Evolutionary conservation across 92 coral and sea anemone species (phyloP), one percentile per base, ranked within the genome.

Genomic region (Phenganax marumi): DNA sequence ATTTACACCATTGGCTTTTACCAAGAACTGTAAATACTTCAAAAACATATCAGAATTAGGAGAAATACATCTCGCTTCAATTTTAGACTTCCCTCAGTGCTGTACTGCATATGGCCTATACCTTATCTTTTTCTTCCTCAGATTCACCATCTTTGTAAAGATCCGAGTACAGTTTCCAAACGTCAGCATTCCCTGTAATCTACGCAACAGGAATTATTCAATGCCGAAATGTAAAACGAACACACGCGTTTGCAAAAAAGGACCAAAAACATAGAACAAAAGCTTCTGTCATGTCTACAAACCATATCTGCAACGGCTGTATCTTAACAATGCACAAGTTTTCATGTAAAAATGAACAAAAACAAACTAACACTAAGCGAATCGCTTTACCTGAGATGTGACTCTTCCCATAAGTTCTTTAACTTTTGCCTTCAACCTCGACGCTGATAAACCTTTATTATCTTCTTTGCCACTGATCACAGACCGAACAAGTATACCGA

Each of bases 121-220:
- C 72, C 48, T 66, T 66, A 66, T 66, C 83, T 62, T 78, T 61
- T 73, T 90, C 96, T 25, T 91, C 93, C 10, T 85, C 74, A 6
- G 90, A 81, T 33, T 83, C 89, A 10, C 90, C 88, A 50, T 76
- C 84, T 86, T 90, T 83, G 76, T 85, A 95, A 84, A 95, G 86
- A 78, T 92, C 93, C 6, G 97, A 92, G 85, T 95, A 95, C n/a
- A 92, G 91, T 65, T 85, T 89, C 98, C 98, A 95, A 56, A 92
- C 80, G 58, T 83, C 90, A 57, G 89, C 77, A 61, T 89, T 91
- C 84, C 84, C 92, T 17, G 97, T 92, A 46, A 91, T 89, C 98
- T 95, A 87, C n/a, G 57, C 14, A 66, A 25, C 19, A 58, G n/a
- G 65, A 16, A 16, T 58, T 8, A 21, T 7, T 18, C 8, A 4